Evolutionary conservation across 2,113 vertebrate genomes (phyloP), one percentile per base, ranked within the genome.

Genomic region (Leptobrachium ailaonicum): DNA sequence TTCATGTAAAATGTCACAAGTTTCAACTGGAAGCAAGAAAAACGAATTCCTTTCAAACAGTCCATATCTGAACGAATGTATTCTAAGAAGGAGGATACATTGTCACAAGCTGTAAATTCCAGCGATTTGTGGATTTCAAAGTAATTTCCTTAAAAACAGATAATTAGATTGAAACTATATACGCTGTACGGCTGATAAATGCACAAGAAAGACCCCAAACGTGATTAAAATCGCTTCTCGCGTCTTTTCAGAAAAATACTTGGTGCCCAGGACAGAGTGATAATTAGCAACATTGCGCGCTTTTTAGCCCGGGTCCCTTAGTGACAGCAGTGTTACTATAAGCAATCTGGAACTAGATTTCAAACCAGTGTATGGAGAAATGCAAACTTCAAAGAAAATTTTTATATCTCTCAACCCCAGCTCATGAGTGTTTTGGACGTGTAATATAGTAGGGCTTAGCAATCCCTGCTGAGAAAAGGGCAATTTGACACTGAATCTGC

Each of bases 381-480:
- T 86, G 84, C 89, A 86, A 89, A 91, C 92, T 92, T 94, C 92
- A 94, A 93, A 94, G 92, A 89, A 91, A 92, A 92, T 87, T 86
- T 32, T 89, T 92, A 82, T 92, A 91, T 93, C 91, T 92, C 90
- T 89, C 85, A 91, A 91, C 89, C 91, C 90, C 92, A 93, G 92
- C 90, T 89, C 89, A 77, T 86, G 85, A 92, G 88, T 89, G 83
- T 88, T 89, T 90, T 91, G 91, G 90, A 94, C 91, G 89, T 90
- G 88, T 89, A 89, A 92, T 90, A 86, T 88, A 90, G 88, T 90
- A 87, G 89, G 87, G 89, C 89, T 92, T 92, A 92, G 86, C 86
- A 86, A 87, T 92, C 90, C 92, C 91, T 88, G 90, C 91, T 89
- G 90, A 88, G 91, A 87, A 88, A 91, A 93, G 92, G 91, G 88